These are phyloP conservation scores for Antedon mediterranea DNA, from an alignment of 53 echinoderm and acorn worm genomes.

Conservation along the genomic window DNA sequence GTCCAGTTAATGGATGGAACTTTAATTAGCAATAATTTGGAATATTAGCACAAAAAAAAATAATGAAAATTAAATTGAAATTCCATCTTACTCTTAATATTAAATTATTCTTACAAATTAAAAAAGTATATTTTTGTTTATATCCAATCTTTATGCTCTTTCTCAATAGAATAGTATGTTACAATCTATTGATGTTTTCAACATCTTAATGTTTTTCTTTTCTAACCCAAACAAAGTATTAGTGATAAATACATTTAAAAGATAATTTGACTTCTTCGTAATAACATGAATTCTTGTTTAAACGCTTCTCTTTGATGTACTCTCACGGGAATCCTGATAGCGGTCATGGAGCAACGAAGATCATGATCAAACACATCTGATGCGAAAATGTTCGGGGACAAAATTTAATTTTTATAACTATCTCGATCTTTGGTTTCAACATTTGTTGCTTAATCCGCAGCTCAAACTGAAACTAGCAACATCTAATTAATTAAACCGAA, in stretches of 20 bases:
- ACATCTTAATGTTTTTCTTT: no score
- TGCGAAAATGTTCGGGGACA: neutral
- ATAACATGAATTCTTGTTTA: neutral
- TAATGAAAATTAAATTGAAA: no score
- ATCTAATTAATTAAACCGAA: neutral
- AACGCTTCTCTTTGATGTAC: neutral
- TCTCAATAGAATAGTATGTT: no score
- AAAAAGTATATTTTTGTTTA: no score
- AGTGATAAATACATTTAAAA: neutral
- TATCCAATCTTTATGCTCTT: no score
- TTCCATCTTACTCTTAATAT: no score
- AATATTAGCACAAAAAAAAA: no score
- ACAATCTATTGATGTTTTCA: no score
- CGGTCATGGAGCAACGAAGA: neutral
- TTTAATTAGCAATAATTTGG: no score
- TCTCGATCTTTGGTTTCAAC: neutral
- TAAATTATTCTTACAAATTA: no score
- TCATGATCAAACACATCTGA: neutral
- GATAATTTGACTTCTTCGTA: neutral
- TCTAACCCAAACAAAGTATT: neutral
- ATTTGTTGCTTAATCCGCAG: neutral
- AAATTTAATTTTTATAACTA: neutral
- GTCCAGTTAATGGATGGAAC: no score
- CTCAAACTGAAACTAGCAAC: neutral
- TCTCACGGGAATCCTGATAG: neutral